Conservation (phyloP, 2,113 vertebrate species). For the Ornithorhynchus anatinus region DNA sequence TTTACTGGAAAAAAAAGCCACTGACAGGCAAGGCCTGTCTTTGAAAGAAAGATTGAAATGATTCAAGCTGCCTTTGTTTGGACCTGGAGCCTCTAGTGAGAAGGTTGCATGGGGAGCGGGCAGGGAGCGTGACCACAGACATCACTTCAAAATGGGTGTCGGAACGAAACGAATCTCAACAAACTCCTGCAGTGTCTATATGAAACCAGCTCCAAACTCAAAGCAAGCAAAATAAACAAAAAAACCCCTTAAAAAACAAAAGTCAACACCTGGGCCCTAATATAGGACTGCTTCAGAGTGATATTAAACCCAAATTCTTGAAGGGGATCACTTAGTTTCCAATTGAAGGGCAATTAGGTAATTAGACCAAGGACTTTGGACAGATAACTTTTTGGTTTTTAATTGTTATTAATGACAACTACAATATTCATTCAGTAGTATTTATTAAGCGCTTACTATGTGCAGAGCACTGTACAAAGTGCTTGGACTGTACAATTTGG, state of each 20-base stretch:
- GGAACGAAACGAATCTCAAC: background rate
- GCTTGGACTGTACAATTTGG: no score
- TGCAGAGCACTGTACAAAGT: no score
- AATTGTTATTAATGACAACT: no score
- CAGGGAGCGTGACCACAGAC: background rate
- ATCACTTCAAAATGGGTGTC: background rate
- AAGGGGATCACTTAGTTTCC: conserved; percentile 13
- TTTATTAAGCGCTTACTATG: no score
- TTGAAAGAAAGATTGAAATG: conserved; percentile 65
- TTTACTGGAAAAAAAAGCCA: conserved; percentile 67
- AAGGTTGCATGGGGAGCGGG: conserved; percentile 54
- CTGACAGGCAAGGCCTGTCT: conserved; percentile 75
- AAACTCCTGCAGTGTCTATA: background rate
- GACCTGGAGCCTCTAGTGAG: conserved; percentile 70
- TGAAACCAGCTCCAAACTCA: background rate
- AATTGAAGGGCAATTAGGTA: conserved; percentile 18
- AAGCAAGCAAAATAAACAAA: background rate
- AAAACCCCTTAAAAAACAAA: no score
- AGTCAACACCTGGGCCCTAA: no score
- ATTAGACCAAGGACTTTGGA: no score
- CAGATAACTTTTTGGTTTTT: no score
- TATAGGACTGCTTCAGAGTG: background rate
- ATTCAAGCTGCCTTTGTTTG: conserved; percentile 78
- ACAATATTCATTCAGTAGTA: no score
- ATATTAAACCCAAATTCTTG: conserved; percentile 2